Percentiles rank a stretch among this genome's conserved stretches.
phyloP scores from a whole-genome alignment of 2,888 invertebrate genomes.

The Spatulosminthurus flaviceps region DNA sequence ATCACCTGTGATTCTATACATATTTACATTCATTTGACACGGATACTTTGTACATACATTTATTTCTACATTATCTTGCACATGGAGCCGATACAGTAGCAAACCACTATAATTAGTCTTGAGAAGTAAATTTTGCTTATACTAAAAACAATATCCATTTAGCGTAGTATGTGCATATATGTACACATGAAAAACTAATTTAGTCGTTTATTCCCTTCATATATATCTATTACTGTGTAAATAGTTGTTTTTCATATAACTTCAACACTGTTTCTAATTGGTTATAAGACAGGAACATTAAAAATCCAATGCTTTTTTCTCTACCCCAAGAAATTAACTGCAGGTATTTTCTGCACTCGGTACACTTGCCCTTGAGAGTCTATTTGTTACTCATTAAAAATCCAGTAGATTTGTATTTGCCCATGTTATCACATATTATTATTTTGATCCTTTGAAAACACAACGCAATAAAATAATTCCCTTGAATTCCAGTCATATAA shows the following conservation, averaged over 20 bases:
- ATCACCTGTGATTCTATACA: background rate
- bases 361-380: background rate
- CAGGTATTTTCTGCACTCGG: background rate
- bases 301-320: background rate
- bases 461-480: too few species aligned
- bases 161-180: too few species aligned
- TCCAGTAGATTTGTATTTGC: background rate
- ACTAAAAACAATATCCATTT: too few species aligned
- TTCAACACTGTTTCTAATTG: background rate
- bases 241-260: constrained; percentile 1
- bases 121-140: too few species aligned
- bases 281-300: background rate
- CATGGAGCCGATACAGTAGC: too few species aligned
- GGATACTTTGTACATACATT: too few species aligned
- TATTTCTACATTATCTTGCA: too few species aligned
- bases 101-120: too few species aligned
- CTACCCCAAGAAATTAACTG: too few species aligned
- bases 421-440: background rate
- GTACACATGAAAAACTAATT: background rate
- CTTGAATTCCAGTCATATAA: too few species aligned
- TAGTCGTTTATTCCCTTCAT: background rate
- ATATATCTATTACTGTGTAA: background rate
- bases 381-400: background rate
- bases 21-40: too few species aligned
- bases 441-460: background rate